Evolutionary conservation across 35 echinoderm and acorn worm species (phyloP).

Genomic region (Ophioderma brevispina): DNA sequence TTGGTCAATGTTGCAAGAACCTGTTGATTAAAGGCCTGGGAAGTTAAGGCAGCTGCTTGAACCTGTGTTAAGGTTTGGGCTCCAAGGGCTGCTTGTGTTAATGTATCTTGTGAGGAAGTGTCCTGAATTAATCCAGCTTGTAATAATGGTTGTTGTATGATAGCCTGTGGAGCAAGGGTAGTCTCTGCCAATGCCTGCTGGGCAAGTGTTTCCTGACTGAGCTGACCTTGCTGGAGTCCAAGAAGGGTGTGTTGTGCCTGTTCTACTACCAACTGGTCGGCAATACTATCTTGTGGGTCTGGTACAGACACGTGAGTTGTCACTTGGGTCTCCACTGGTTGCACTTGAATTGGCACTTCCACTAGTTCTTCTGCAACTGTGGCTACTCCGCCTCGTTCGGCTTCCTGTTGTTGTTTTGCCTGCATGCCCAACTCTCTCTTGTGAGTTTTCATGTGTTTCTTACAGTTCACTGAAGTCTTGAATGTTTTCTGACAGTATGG

Average conservation of each 20-base stretch:
- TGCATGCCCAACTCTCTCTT: conserved; percentile 80
- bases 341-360: background rate
- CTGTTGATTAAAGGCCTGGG: conserved; percentile 32
- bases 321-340: background rate
- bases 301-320: background rate
- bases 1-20: conserved; percentile 29
- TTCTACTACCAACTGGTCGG: conserved; percentile 42
- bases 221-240: conserved; percentile 48
- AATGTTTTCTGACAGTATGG: conserved; percentile 99
- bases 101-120: conserved; percentile 36
- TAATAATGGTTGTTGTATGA: conserved; percentile 40
- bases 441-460: conserved; percentile 99
- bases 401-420: conserved; percentile 44
- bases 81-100: conserved; percentile 38
- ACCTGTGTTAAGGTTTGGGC: conserved; percentile 22
- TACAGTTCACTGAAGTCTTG: conserved; percentile 97
- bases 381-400: background rate
- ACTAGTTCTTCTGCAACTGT: background rate
- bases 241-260: conserved; percentile 50
- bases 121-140: conserved; percentile 39
- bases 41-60: background rate
- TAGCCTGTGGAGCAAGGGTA: conserved; percentile 58
- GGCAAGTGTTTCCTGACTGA: conserved; percentile 25
- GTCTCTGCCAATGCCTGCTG: conserved; percentile 41
- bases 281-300: conserved; percentile 42